Conservation (phyloP, 2,797 vertebrate species). For the Sardinella longiceps region DNA sequence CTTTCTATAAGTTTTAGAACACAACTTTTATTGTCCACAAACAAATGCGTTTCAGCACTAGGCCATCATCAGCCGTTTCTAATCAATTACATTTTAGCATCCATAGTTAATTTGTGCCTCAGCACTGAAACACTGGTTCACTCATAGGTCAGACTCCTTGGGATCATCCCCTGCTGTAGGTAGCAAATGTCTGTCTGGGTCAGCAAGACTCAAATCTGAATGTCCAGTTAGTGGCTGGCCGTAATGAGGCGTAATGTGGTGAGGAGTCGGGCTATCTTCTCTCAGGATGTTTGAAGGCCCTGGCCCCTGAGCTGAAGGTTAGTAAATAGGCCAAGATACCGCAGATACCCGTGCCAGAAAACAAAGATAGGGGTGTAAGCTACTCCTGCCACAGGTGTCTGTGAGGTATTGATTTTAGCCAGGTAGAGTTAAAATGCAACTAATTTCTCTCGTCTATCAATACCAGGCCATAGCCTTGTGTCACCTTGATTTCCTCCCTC, state of each 20-base stretch:
- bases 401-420: constrained; percentile 52
- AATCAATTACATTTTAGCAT: no score
- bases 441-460: constrained; percentile 28
- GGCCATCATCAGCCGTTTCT: no score
- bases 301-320: constrained; percentile 50
- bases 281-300: constrained; percentile 49
- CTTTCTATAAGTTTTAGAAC: no score
- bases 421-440: constrained; percentile 59
- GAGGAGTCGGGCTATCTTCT: constrained; percentile 33
- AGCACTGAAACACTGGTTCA: background rate
- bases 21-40: no score
- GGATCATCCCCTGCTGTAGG: background rate
- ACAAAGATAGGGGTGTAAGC: constrained; percentile 53
- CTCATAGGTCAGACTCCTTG: background rate
- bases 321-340: constrained; percentile 41
- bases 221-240: background rate
- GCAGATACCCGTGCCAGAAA: constrained; percentile 48
- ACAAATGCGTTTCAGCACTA: no score
- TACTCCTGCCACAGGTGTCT: constrained; percentile 44
- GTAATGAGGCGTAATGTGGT: background rate
- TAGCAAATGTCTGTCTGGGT: background rate
- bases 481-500: background rate
- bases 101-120: background rate
- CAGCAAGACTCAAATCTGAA: background rate
- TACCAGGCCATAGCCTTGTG: constrained; percentile 39